A percentile compares a stretch with the other conserved stretches of the same genome.
Conservation (phyloP, 2,888 invertebrate genomes). For the Tipula confusa region DNA sequence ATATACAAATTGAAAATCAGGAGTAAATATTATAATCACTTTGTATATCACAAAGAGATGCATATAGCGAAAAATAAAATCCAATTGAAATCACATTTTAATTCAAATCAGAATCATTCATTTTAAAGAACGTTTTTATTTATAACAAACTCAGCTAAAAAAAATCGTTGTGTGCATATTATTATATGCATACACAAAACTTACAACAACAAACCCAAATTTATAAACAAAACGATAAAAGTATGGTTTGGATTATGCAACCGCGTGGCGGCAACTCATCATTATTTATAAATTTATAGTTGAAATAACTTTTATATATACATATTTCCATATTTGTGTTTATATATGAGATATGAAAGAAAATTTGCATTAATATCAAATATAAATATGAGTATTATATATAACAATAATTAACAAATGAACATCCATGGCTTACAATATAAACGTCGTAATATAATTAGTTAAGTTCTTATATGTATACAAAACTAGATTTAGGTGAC, state of each 20-base stretch:
- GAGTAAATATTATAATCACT: too few species aligned
- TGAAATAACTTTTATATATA: constrained; percentile 9
- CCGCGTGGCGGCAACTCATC: constrained; percentile 20
- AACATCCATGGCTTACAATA: not conserved
- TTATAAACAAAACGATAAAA: not conserved
- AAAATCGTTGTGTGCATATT: not conserved
- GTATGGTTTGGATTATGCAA: not conserved
- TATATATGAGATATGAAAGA: not conserved
- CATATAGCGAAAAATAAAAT: not conserved
- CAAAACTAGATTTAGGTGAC: not conserved
- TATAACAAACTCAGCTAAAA: not conserved
- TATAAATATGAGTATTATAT: not conserved
- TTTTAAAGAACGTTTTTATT: not conserved
- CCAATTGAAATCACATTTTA: not conserved
- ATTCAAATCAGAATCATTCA: not conserved
- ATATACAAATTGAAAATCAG: too few species aligned
- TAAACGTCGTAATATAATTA: not conserved
- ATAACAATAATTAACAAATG: not conserved
- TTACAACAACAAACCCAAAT: not conserved
- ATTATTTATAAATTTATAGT: constrained; percentile 14
- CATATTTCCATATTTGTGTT: constrained; percentile 12
- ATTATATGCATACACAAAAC: not conserved
- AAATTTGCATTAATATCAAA: not conserved
- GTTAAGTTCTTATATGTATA: not conserved
- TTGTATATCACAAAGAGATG: too few species aligned